Percentiles rank a stretch among this genome's conserved stretches.
Evolutionary conservation across 2,797 vertebrate species (phyloP).

Genomic region (Scomberomorus guttatus): DNA sequence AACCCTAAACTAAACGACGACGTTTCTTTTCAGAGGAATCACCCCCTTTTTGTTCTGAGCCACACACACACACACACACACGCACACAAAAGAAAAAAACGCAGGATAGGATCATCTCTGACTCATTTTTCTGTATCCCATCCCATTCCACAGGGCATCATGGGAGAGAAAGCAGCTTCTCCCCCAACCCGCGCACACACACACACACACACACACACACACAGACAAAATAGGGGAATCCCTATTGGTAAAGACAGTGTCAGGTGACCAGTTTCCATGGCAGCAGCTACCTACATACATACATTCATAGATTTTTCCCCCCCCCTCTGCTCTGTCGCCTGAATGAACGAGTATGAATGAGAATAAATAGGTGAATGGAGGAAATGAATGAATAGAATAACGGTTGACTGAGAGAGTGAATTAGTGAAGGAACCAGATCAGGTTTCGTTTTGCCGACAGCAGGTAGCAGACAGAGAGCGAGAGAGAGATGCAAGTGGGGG

Average conservation of each 20-base stretch:
- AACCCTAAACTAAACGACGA: constrained; percentile 19
- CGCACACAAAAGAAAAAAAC: not conserved
- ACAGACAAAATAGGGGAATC: constrained; percentile 56
- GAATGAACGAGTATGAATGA: constrained; percentile 75
- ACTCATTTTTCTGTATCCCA: constrained; percentile 67
- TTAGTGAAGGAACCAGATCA: constrained; percentile 17
- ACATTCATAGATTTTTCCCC: constrained; percentile 57
- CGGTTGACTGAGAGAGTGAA: constrained; percentile 19
- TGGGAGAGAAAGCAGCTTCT: constrained; percentile 25
- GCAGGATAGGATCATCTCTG: constrained; percentile 49
- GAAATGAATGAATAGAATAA: constrained; percentile 50
- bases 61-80: not conserved
- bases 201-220: constrained; percentile 30
- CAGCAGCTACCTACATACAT: constrained; percentile 69
- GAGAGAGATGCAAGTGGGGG: not conserved
- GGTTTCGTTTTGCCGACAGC: constrained; percentile 18
- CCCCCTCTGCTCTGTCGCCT: constrained; percentile 17
- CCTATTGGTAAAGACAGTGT: constrained; percentile 71
- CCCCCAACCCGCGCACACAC: constrained; percentile 21
- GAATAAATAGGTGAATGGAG: constrained; percentile 67
- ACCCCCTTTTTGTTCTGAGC: constrained; percentile 25
- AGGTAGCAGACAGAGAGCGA: constrained; percentile 8
- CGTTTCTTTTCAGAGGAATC: constrained; percentile 35
- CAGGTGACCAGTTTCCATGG: constrained; percentile 78
- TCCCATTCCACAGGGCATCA: constrained; percentile 50